Base-by-base conservation (phyloP, 1,140 invertebrate species). In the Rhagoletis pomonella region DNA sequence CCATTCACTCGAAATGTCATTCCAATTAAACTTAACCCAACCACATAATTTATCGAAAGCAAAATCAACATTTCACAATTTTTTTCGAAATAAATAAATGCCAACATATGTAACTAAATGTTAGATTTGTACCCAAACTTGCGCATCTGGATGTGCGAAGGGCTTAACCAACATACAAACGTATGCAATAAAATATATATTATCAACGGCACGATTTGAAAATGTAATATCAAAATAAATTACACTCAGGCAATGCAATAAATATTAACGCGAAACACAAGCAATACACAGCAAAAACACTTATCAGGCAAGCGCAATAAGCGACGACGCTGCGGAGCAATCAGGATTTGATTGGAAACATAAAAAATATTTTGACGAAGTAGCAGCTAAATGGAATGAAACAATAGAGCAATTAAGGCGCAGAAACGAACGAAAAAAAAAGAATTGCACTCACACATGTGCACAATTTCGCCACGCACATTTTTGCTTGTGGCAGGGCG, bases 261-360 rank as follows among this genome's bases (percentile, higher is more conserved):
- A 81, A 81, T 81, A 81, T 81, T 55, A 81, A 81, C 6, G 47
- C 47, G 12, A 39, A 77, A 77, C 6, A 67, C 64, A 29, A 39
- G 29, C 10, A 62, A 12, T 29, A 67, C 69, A 50, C 67, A 73
- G 47, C 42, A 55, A 81, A 47, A 73, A 17, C 69, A 73, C 64
- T 67, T 67, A 73, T 44, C 42, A 73, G 19, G 55, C n/a, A 58
- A 2, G 73, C 17, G 73, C n/a, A 81, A 29, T 81, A 81, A 73
- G n/a, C 44, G 73, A 4, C 14, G 60, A 4, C 67, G 12, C 67
- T 73, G 42, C 44, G 67, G 73, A 44, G 19, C 73, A 81, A 81
- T 81, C 73, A 81, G 47, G 17, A 81, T 81, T 81, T 81, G 73
- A 81, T 81, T 81, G 73, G 14, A 10, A 81, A 55, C n/a, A 81